These are phyloP conservation scores for Carabus problematicus DNA, from an alignment of 2,888 invertebrate genomes.

Conservation along the genomic window DNA sequence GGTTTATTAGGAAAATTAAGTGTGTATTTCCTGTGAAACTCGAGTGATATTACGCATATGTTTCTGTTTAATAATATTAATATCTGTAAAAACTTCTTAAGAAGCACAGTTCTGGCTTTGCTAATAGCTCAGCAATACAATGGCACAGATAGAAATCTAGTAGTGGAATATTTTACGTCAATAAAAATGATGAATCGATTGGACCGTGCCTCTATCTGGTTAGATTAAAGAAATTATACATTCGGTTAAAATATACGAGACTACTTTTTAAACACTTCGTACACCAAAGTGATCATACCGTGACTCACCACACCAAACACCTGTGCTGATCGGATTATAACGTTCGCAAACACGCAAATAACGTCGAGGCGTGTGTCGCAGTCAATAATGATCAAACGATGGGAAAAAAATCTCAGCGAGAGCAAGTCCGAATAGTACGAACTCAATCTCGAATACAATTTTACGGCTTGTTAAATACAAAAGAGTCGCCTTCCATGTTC, in stretches of 20 bases:
- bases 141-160: background rate
- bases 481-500: constrained; percentile 13
- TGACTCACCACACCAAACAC: constrained; percentile 4
- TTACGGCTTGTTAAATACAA: constrained; percentile 19
- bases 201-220: constrained; percentile 15
- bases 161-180: constrained; percentile 8
- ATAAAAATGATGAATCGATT: constrained; percentile 7
- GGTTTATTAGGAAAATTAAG: too few relatives aligned
- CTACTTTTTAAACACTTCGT: constrained; percentile 8
- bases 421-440: background rate
- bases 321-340: constrained; percentile 19
- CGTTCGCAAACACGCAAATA: constrained; percentile 18
- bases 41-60: too few relatives aligned
- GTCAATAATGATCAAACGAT: constrained; percentile 12
- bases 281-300: background rate
- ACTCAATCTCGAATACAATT: constrained; percentile 13
- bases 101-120: constrained; percentile 2
- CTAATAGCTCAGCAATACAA: background rate
- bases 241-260: constrained; percentile 12
- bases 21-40: too few relatives aligned
- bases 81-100: too few relatives aligned
- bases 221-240: constrained; percentile 14
- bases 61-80: too few relatives aligned
- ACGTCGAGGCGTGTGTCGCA: constrained; percentile 15
- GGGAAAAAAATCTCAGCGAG: background rate